Evolutionary conservation across 2,888 invertebrate species (phyloP), one percentile per base, ranked within the genome.

Genomic region (Andrena chrysosceles): DNA sequence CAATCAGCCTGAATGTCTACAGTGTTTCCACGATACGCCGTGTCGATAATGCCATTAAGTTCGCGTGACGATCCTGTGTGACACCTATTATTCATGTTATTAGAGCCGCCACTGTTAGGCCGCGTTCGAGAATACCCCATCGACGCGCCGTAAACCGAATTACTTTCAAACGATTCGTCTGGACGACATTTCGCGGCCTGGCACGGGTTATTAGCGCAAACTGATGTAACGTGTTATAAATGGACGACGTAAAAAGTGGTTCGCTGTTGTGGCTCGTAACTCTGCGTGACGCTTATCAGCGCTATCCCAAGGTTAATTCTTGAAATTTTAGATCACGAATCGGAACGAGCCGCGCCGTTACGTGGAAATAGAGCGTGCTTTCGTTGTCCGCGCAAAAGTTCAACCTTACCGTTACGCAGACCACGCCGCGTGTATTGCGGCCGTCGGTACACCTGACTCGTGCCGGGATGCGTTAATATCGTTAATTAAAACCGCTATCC

Each of bases 401-500:
- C 42, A 35, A 20, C 23, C 23, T 48, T 20, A 54, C 60, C 26
- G 26, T 60, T 7, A 20, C 35, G 2, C 16, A 13, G 20, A 5
- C 1, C n/a, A 16, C 2, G 10, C n/a, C 49, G 62, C 31, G 56
- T 33, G 72, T 20, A 67, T 42, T 63, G 31, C 26, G 56, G n/a
- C 35, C 4, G 8, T 26, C 23, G 52, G 56, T 59, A 64, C 54
- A 52, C 10, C 49, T 8, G 33, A 56, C 63, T 63, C 80, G 26
- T 16, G 26, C 26, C 60, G 33, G 63, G 75, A 74, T 60, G 60
- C 75, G 78, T 85, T 79, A 88, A 86, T 86, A 84, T 85, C 77
- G 86, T 85, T 88, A 85, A 85, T 88, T 88, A 85, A 88, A 86
- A 85, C 62, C 35, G 64, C 42, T 26, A 42, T 68, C 35, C 67